Percentiles rank a stretch among this genome's conserved stretches.
These are phyloP conservation scores for Syncerus caffer DNA, from an alignment of 2,797 vertebrate species.

Conservation along the genomic window DNA sequence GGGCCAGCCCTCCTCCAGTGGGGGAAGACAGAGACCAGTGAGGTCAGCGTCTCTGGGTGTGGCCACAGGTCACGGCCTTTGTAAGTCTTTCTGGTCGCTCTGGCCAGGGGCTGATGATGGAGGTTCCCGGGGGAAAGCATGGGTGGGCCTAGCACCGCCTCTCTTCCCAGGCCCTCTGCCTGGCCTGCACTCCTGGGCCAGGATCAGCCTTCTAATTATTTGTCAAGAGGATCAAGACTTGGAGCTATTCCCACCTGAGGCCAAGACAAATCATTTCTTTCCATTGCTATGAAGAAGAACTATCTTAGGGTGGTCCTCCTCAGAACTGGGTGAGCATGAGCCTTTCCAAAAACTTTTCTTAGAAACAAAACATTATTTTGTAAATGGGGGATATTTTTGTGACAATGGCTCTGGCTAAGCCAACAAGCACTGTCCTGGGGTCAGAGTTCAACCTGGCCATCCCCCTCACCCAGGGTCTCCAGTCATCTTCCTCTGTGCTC, in stretches of 20 bases:
- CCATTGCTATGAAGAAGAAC: not conserved
- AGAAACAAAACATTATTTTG: not conserved
- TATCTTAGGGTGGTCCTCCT: not conserved
- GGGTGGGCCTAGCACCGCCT: not conserved
- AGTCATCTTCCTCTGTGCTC: not conserved
- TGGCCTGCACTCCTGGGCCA: conserved; percentile 40
- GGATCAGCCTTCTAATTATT: conserved; percentile 60
- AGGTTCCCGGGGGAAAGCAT: not conserved
- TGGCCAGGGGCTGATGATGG: not conserved
- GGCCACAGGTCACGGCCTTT: not conserved
- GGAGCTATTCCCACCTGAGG: conserved; percentile 56
- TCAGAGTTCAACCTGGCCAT: not conserved
- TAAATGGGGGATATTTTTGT: not conserved
- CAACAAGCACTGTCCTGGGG: not conserved
- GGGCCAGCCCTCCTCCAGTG: not conserved
- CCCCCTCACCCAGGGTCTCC: not conserved
- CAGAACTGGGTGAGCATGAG: not conserved
- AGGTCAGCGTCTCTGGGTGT: not conserved
- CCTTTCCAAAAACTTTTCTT: not conserved
- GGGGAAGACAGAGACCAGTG: not conserved
- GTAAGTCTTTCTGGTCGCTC: not conserved
- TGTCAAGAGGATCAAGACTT: conserved; percentile 66
- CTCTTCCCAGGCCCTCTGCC: not conserved
- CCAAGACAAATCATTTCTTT: conserved; percentile 67
- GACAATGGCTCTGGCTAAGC: not conserved